Evolutionary conservation across 2,797 vertebrate species (phyloP).

Genomic region (Rhodeus uyekii): DNA sequence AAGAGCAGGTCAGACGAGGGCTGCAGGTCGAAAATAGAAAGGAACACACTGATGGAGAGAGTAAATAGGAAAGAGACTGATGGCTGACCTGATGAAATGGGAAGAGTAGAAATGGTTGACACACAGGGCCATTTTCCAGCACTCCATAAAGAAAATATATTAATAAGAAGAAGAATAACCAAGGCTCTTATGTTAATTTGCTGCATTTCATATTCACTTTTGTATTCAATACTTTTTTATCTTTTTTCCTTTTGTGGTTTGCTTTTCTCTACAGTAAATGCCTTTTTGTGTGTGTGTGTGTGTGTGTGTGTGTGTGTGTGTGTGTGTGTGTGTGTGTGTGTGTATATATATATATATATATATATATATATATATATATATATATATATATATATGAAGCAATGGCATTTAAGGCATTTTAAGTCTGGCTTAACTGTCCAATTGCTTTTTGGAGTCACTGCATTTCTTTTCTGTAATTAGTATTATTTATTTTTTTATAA

Average conservation of each 20-base stretch:
- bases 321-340: too few species aligned
- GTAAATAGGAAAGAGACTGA: background rate
- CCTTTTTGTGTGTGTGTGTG: too few species aligned
- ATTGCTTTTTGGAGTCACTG: background rate
- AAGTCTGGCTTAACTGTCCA: background rate
- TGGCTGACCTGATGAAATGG: constrained; percentile 1
- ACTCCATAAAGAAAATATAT: background rate
- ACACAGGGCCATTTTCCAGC: background rate
- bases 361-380: too few species aligned
- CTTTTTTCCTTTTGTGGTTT: background rate
- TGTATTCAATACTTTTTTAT: background rate
- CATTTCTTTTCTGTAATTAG: background rate
- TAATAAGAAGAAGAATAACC: background rate
- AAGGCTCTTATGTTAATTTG: background rate
- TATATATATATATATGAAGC: background rate
- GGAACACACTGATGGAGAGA: background rate
- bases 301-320: too few species aligned
- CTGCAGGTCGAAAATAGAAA: constrained; percentile 8
- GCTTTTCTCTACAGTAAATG: background rate
- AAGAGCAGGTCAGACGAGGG: constrained; percentile 10
- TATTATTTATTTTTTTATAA: background rate
- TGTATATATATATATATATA: too few species aligned
- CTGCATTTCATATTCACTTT: background rate
- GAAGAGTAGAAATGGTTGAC: background rate
- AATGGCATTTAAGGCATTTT: background rate